Conservation (phyloP, 2,797 vertebrate genomes). For the Micromesistius poutassou region DNA sequence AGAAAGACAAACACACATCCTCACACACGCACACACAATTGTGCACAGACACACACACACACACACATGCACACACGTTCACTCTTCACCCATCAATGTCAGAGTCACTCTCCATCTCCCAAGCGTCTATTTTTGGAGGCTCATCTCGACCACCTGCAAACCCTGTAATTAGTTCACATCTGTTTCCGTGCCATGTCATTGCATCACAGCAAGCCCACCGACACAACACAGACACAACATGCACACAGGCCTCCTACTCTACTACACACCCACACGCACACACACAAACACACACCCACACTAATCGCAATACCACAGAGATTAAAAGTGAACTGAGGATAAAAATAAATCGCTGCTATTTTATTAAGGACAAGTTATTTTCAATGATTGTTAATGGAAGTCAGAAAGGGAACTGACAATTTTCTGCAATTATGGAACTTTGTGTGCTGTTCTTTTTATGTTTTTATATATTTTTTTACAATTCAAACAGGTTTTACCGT, state of each 20-base stretch:
- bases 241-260: slow-evolving; percentile 24
- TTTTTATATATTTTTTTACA: too few species aligned
- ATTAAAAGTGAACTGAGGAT: too few species aligned
- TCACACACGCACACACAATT: not conserved
- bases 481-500: too few species aligned
- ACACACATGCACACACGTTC: not conserved
- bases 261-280: slow-evolving; percentile 17
- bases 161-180: slow-evolving; percentile 80
- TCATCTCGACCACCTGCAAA: slow-evolving; percentile 76
- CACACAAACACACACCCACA: too few species aligned
- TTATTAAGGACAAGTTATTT: too few species aligned
- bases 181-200: slow-evolving; percentile 63
- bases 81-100: slow-evolving; percentile 35
- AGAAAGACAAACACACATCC: not conserved
- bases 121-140: slow-evolving; percentile 66
- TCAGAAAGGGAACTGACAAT: too few species aligned
- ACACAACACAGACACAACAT: slow-evolving; percentile 24
- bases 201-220: slow-evolving; percentile 31
- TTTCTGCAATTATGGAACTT: too few species aligned
- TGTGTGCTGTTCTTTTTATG: too few species aligned
- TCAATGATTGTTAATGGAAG: too few species aligned
- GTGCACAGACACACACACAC: not conserved
- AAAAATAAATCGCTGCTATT: too few species aligned
- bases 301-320: too few species aligned
- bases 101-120: slow-evolving; percentile 26